These are phyloP conservation scores for Dasypogon diadema DNA, from an alignment of 2,888 invertebrate genomes.

Conservation along the genomic window DNA sequence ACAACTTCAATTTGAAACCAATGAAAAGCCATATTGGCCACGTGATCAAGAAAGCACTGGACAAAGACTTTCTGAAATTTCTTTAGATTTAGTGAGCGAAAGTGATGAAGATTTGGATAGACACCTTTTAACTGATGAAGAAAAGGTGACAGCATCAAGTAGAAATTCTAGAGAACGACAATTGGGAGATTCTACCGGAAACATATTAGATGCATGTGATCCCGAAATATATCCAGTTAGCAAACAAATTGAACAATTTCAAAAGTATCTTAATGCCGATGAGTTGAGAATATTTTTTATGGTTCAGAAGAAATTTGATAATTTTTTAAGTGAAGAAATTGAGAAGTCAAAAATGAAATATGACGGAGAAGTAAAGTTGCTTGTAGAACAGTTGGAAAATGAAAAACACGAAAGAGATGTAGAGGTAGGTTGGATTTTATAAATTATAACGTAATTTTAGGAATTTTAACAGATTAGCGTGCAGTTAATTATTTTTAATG, in stretches of 20 bases:
- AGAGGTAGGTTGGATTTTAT: constrained; percentile 69
- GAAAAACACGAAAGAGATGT: constrained; percentile 72
- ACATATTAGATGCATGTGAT: constrained; percentile 2
- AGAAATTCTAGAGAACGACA: constrained; percentile 65
- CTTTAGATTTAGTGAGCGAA: constrained; percentile 68
- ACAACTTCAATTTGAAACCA: constrained; percentile 68
- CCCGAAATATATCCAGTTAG: constrained; percentile 58
- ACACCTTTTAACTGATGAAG: constrained; percentile 64
- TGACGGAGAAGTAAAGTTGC: constrained; percentile 64
- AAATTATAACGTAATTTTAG: too few species aligned
- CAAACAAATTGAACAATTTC: constrained; percentile 67
- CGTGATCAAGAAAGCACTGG: constrained; percentile 65
- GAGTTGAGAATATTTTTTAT: constrained; percentile 67
- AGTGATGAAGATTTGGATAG: constrained; percentile 67
- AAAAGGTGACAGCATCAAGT: constrained; percentile 59
- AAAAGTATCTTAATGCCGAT: constrained; percentile 64
- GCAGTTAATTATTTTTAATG: too few species aligned
- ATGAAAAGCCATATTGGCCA: constrained; percentile 63
- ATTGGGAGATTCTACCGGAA: constrained; percentile 53
- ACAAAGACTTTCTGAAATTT: constrained; percentile 67
- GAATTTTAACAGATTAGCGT: too few species aligned
- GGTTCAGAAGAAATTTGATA: constrained; percentile 72
- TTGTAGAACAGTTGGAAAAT: constrained; percentile 68
- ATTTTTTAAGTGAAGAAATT: constrained; percentile 72
- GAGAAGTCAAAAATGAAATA: constrained; percentile 68